phyloP scores from a whole-genome alignment of 2,797 vertebrate species.

The Heteromormyrus szaboi region DNA sequence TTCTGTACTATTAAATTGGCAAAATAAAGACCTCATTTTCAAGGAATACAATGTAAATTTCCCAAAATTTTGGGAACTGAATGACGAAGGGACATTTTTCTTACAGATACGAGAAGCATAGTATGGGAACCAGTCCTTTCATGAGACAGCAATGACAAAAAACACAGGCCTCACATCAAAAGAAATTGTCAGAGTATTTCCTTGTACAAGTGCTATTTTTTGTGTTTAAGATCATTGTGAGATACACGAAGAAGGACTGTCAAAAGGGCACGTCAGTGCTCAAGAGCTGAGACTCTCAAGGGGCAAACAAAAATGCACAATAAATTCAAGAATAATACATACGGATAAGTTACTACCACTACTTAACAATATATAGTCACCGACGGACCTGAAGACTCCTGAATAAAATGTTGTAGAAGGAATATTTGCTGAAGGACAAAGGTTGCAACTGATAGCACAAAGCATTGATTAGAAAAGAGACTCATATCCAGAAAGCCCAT shows the following conservation, averaged over 20 bases:
- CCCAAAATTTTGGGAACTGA: background rate
- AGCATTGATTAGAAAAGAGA: constrained; percentile 32
- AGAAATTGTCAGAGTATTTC: background rate
- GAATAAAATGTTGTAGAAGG: background rate
- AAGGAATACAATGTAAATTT: constrained; percentile 7
- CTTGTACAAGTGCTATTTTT: background rate
- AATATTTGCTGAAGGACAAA: background rate
- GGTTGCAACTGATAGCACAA: background rate
- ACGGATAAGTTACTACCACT: background rate
- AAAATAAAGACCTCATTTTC: background rate
- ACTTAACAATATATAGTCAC: background rate
- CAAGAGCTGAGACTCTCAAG: background rate
- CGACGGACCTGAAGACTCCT: background rate
- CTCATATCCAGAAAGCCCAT: constrained; percentile 38
- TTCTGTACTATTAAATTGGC: background rate
- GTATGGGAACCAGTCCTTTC: background rate
- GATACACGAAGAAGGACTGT: background rate
- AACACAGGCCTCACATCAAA: background rate
- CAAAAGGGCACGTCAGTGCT: background rate
- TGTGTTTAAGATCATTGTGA: constrained; percentile 2
- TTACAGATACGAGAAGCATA: background rate
- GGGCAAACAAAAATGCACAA: background rate
- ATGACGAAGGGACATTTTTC: background rate
- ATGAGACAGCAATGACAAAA: background rate
- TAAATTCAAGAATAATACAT: constrained; percentile 3